Evolutionary conservation across 2,113 vertebrate species (phyloP), one percentile per base, ranked within the genome.

Genomic region (Oryzias woworae): DNA sequence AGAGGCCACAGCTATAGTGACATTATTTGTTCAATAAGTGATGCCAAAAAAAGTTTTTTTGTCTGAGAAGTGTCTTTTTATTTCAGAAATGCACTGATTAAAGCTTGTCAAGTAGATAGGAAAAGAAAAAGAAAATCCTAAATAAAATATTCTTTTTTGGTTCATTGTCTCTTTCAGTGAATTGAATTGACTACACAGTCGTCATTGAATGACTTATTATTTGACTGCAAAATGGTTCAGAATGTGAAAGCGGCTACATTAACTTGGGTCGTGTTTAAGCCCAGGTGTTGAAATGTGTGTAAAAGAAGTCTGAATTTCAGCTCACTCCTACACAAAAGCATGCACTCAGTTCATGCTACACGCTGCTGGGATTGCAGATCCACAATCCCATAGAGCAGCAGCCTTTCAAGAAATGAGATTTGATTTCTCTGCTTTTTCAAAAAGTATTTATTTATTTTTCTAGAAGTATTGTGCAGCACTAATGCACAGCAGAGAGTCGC

Each of bases 401-500:
- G 20, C 45, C 66, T 51, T 75, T 77, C 15, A 63, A 57, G 47
- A 75, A 80, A 80, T 71, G 6, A 75, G 55, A 75, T 71, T 75
- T 60, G 57, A 10, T 36, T 36, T 36, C 10, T 36, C 10, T 12
- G 36, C 36, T 36, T 36, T 36, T 36, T 36, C 36, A 36, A 36
- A 36, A 36, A 45, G 53, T 65, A 36, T 31, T n/a, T 16, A 57
- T 24, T 45, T 56, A 64, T 62, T 53, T 69, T 63, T 70, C 16
- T 50, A 18, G 53, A 54, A 60, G 75, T 70, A 66, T 48, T 80
- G 48, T 69, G 46, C 71, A 72, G 72, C 75, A 72, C 43, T 72
- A 81, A 85, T 77, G 55, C 64, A 74, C 69, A 69, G 50, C 58
- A 36, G 22, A 61, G 57, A 53, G 44, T 61, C 66, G 76, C 54